Conservation (phyloP, 2,888 invertebrate genomes). For the Xylocampa areola region DNA sequence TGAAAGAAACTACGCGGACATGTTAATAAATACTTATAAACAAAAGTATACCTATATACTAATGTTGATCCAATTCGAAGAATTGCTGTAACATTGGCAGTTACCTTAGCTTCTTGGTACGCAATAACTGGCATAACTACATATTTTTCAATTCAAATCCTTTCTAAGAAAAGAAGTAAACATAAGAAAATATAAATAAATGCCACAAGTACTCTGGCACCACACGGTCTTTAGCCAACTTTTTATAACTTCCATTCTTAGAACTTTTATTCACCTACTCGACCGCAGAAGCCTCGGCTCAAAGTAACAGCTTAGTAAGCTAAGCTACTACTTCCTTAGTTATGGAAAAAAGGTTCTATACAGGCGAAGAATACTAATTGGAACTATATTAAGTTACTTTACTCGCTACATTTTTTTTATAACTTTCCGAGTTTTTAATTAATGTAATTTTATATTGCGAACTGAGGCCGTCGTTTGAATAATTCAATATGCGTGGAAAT, state of each 20-base stretch:
- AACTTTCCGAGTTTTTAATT: background rate
- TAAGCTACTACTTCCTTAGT: constrained; percentile 25
- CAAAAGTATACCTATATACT: too few relatives aligned
- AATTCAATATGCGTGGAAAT: too few relatives aligned
- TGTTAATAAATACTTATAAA: too few relatives aligned
- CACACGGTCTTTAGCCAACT: constrained; percentile 15
- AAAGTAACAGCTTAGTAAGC: constrained; percentile 37
- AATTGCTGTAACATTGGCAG: too few relatives aligned
- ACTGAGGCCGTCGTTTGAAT: background rate
- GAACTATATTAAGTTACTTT: constrained; percentile 15
- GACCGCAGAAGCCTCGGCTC: constrained; percentile 18
- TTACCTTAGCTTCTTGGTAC: too few relatives aligned
- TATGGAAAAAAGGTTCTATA: constrained; percentile 28
- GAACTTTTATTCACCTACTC: constrained; percentile 29
- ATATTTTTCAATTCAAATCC: too few relatives aligned
- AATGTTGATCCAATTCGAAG: too few relatives aligned
- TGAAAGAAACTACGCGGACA: too few relatives aligned
- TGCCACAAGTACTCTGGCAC: constrained; percentile 7
- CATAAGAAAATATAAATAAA: constrained; percentile 5
- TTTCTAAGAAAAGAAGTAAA: background rate
- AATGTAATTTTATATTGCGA: background rate
- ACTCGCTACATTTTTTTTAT: background rate
- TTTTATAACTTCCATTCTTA: constrained; percentile 31
- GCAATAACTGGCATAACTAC: too few relatives aligned
- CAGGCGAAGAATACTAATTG: constrained; percentile 37